Base-by-base conservation (phyloP, 1,140 invertebrate genomes). In the Pararge aegeria region DNA sequence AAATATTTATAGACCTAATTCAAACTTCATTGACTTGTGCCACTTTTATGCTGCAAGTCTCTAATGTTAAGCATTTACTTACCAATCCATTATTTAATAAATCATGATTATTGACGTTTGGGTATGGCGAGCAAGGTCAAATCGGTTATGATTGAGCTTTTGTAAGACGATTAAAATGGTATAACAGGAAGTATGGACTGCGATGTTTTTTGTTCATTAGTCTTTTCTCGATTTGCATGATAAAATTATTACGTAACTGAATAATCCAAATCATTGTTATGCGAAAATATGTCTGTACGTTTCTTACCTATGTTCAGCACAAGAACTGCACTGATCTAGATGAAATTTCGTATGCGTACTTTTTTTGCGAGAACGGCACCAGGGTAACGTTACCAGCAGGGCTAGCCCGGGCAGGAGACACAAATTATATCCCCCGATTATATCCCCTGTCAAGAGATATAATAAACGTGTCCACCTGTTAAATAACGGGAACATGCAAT, bases 141-240 rank as follows among this genome's bases (percentile, higher is more conserved):
- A 16, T 18, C 5, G 38, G 16, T 16, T 42, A 16, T 15, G 38
- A 18, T 42, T 42, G 16, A 42, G 38, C 38, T 42, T 42, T 42
- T 42, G 12, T 42, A 42, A 42, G 13, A 42, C 38, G 38, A 16
- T 42, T 16, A 42, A 42, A 42, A 42, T 42, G 38, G 38, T 18
- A 18, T 16, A 16, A 12, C 38, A 42, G 38, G 38, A 42, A 42
- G 38, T 10, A 18, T 18, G 38, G 13, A 42, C 5, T 2, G 6
- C 18, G 5, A 42, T 16, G 6, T 42, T 42, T 42, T 42, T 42
- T 42, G 16, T 15, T 42, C 38, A 6, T 15, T 42, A 10, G 38
- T 42, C 3, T 42, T 42, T 42, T 42, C 34, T 37, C 9, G n/a
- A 42, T 15, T 18, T 42, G 16, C 10, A 15, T 42, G 18, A 16